phyloP scores from a whole-genome alignment of 2,113 vertebrate species.

The Silurus asotus region DNA sequence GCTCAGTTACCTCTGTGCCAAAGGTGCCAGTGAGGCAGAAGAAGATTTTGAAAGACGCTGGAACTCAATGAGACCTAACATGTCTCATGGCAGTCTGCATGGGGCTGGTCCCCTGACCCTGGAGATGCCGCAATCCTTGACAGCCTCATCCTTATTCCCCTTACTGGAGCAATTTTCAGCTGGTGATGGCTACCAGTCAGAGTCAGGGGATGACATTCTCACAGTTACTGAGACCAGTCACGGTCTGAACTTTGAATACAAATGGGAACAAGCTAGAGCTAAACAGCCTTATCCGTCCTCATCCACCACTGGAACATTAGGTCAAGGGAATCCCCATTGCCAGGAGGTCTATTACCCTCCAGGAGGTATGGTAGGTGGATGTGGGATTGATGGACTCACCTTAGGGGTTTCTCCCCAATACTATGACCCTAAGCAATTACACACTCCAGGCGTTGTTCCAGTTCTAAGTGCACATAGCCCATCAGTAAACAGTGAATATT shows the following conservation, averaged over 20 bases:
- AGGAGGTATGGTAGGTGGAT: constrained; percentile 69
- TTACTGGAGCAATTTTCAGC: constrained; percentile 87
- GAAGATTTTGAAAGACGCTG: constrained; percentile 94
- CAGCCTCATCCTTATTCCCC: constrained; percentile 81
- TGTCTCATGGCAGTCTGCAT: constrained; percentile 57
- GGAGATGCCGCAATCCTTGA: constrained; percentile 64
- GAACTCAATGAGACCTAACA: constrained; percentile 87
- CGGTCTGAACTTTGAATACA: constrained; percentile 95
- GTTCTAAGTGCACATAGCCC: constrained; percentile 91
- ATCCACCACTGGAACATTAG: constrained; percentile 63
- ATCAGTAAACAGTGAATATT: constrained; percentile 87
- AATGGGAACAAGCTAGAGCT: constrained; percentile 86
- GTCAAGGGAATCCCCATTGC: constrained; percentile 72
- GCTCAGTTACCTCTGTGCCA: constrained; percentile 90
- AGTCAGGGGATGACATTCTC: constrained; percentile 88
- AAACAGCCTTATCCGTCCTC: constrained; percentile 70
- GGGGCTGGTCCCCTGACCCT: constrained; percentile 56
- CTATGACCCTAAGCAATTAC: constrained; percentile 78
- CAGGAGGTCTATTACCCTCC: constrained; percentile 83
- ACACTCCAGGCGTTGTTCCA: constrained; percentile 81
- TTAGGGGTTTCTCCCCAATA: constrained; percentile 81
- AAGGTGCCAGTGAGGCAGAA: constrained; percentile 85
- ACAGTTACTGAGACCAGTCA: constrained; percentile 94
- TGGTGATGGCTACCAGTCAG: constrained; percentile 81
- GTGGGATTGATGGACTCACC: constrained; percentile 69